Evolutionary conservation across 2,888 invertebrate genomes (phyloP).

Genomic region (Dusona sp.): DNA sequence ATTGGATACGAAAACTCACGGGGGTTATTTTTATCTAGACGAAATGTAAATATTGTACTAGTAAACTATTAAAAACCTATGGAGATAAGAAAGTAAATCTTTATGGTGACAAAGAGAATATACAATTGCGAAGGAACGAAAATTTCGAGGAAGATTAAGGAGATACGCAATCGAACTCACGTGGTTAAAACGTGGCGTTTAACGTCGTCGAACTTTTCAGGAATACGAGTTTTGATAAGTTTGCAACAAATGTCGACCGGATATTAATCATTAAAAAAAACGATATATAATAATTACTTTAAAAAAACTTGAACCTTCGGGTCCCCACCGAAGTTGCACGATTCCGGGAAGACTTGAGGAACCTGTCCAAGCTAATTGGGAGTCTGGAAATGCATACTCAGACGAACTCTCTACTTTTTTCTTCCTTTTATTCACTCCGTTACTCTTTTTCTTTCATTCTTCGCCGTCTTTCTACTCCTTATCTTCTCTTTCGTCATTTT

Average conservation of each 20-base stretch:
- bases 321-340: constrained; percentile 7
- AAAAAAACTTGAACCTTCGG: constrained; percentile 2
- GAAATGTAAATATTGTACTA: constrained; percentile 3
- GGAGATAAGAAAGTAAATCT: constrained; percentile 4
- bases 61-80: not conserved
- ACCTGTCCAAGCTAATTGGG: constrained; percentile 55
- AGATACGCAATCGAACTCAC: constrained; percentile 8
- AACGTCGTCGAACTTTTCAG: not conserved
- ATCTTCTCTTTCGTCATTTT: not conserved
- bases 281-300: not conserved
- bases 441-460: not conserved
- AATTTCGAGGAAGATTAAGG: constrained; percentile 3
- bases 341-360: constrained; percentile 39
- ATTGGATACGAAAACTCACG: not conserved
- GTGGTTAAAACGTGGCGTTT: constrained; percentile 25
- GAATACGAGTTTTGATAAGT: not conserved
- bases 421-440: constrained; percentile 1
- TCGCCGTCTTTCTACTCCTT: not conserved
- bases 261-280: constrained; percentile 4
- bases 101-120: not conserved
- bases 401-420: not conserved
- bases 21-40: not conserved
- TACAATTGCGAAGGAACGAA: not conserved
- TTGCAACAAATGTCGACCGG: constrained; percentile 12
- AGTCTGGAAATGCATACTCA: constrained; percentile 32